These are phyloP conservation scores for Caenorhabditis tropicalis DNA, from an alignment of 1,140 invertebrate species.

Conservation along the genomic window DNA sequence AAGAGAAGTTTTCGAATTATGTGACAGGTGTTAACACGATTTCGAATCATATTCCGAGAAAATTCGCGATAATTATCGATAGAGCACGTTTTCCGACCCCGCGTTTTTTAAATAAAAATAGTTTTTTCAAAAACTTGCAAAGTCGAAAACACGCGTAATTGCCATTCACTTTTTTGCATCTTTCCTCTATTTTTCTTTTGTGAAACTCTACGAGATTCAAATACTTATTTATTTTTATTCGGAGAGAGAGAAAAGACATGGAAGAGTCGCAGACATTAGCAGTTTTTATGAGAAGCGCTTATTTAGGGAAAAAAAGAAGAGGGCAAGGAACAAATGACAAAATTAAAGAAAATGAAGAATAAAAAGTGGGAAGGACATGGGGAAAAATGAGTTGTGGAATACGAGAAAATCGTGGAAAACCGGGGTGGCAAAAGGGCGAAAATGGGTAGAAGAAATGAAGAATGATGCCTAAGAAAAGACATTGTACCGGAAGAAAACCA, in stretches of 20 bases:
- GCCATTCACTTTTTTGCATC: too few relatives aligned
- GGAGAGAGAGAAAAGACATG: not conserved
- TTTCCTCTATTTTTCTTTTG: too few relatives aligned
- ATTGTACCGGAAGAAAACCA: not conserved
- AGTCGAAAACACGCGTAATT: too few relatives aligned
- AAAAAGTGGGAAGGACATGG: not conserved
- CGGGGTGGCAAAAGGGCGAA: not conserved
- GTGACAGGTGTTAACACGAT: too few relatives aligned
- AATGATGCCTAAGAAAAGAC: not conserved
- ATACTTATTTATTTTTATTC: not conserved
- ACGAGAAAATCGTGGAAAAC: not conserved
- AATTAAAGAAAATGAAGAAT: not conserved
- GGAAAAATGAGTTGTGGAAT: not conserved
- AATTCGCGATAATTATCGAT: not conserved
- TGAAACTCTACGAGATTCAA: too few relatives aligned
- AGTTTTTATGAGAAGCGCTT: not conserved
- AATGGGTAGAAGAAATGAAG: not conserved
- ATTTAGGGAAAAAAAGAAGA: not conserved
- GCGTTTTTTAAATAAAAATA: too few relatives aligned
- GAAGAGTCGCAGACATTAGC: not conserved
- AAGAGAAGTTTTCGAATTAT: too few relatives aligned
- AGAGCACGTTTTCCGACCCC: not conserved
- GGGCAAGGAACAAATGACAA: not conserved
- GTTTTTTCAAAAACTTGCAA: not conserved
- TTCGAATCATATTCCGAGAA: not conserved